These are phyloP conservation scores for Hydroisotoma schaefferi DNA, from an alignment of 2,888 invertebrate species.

Conservation along the genomic window DNA sequence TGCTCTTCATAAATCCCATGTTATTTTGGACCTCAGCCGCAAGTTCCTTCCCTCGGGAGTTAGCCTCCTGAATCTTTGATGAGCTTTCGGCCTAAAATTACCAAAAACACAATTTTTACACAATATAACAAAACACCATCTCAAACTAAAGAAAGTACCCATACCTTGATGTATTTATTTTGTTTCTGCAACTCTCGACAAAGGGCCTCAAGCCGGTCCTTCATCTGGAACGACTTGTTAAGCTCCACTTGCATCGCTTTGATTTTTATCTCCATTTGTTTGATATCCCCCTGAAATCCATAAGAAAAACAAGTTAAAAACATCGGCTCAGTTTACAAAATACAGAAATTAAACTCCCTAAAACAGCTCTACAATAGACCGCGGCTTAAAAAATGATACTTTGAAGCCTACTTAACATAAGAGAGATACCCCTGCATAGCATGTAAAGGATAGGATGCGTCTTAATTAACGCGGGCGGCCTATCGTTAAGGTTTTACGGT, in stretches of 20 bases:
- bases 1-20: constrained; percentile 48
- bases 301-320: not conserved
- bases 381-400: not conserved
- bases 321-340: no score
- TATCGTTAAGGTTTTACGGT: not conserved
- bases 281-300: constrained; percentile 39
- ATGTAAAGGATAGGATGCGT: no score
- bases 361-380: no score
- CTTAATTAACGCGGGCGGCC: no score
- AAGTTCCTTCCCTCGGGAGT: constrained; percentile 47
- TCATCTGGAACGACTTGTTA: constrained; percentile 42
- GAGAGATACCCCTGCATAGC: no score
- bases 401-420: no score
- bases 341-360: not conserved
- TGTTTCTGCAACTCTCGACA: constrained; percentile 48
- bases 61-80: constrained; percentile 47
- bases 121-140: not conserved
- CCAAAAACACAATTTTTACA: not conserved
- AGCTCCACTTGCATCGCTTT: constrained; percentile 41
- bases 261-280: constrained; percentile 43
- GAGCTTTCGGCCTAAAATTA: constrained; percentile 45
- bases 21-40: constrained; percentile 47
- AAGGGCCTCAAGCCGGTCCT: constrained; percentile 45
- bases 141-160: not conserved
- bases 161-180: constrained; percentile 47